Evolutionary conservation across 2,797 vertebrate species (phyloP), one percentile per base, ranked within the genome.

Genomic region (Synanceia verrucosa): DNA sequence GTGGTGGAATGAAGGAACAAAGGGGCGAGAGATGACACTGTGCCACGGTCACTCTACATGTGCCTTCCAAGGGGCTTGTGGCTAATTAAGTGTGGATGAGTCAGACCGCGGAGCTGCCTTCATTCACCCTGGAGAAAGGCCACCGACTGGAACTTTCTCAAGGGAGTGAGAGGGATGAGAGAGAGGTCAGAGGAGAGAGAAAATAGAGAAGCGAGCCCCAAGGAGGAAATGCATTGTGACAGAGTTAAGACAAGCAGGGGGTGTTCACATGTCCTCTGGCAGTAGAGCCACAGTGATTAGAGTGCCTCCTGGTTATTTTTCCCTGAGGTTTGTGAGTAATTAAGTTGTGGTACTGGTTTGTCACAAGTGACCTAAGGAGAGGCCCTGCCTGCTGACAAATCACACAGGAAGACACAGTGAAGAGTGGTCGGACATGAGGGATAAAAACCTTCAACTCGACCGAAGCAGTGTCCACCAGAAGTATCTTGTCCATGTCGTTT

Each of bases 1-100:
- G 13, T 48, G 66, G 46, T 63, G 62, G 51, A 72, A 48, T 62
- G 66, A 75, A 75, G 29, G 51, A 75, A 68, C 55, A 66, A 28
- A 58, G 56, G 52, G 21, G 44, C 60, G 24, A n/a, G 31, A 39
- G 53, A 60, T 60, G 61, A 65, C 43, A 67, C 34, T 41, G 31
- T 60, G 77, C 59, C 84, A 82, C 69, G 65, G 58, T 78, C 66
- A 28, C 53, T 82, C 72, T 52, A 47, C 74, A 73, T 81, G 62
- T 65, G 48, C 78, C 79, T 79, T 86, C 82, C 56, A 51, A 87
- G 79, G 80, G 87, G 81, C 76, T 90, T 88, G 74, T 89, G 85
- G 82, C 88, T 91, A 92, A 91, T 92, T 89, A 89, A 85, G 78
- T 86, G 81, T 82, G 77, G 79, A 81, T 80, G 81, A 81, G 75